phyloP scores from a whole-genome alignment of 2,113 vertebrate genomes.

The Perca schrenkii region DNA sequence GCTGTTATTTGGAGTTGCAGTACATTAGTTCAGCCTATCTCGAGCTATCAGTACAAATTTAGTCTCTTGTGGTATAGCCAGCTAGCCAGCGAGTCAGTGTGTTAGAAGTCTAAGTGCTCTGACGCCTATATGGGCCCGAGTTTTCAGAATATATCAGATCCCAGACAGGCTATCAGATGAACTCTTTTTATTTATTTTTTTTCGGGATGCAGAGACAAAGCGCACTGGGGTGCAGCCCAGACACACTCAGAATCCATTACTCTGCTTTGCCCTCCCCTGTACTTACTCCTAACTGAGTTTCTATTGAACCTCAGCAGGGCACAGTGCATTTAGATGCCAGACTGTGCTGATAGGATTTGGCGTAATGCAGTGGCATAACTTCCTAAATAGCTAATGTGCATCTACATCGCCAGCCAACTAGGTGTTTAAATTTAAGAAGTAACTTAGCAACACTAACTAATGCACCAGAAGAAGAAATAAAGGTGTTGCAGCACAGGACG shows the following conservation, averaged over 20 bases:
- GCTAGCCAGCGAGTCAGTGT: constrained; percentile 27
- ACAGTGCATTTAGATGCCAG: constrained; percentile 29
- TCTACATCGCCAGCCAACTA: background rate
- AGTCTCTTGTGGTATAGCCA: constrained; percentile 23
- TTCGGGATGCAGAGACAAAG: constrained; percentile 58
- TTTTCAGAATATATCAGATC: constrained; percentile 66
- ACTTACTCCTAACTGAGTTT: constrained; percentile 68
- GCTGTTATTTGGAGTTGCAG: constrained; percentile 21
- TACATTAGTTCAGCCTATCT: constrained; percentile 59
- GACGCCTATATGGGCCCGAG: constrained; percentile 50
- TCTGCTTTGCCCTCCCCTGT: constrained; percentile 19
- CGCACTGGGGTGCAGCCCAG: constrained; percentile 49
- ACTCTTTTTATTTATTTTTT: constrained; percentile 36
- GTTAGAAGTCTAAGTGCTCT: constrained; percentile 60
- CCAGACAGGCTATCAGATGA: constrained; percentile 70
- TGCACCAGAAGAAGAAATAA: no score
- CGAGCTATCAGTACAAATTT: constrained; percentile 30
- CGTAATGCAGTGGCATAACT: constrained; percentile 14
- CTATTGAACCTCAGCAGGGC: constrained; percentile 65
- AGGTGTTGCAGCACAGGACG: no score
- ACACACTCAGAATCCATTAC: constrained; percentile 72
- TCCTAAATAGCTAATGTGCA: constrained; percentile 12
- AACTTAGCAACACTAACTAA: background rate
- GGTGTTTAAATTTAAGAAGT: background rate
- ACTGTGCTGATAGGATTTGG: constrained; percentile 37